These are phyloP conservation scores for Hemibagrus guttatus DNA, from an alignment of 2,797 vertebrate species.

Conservation along the genomic window DNA sequence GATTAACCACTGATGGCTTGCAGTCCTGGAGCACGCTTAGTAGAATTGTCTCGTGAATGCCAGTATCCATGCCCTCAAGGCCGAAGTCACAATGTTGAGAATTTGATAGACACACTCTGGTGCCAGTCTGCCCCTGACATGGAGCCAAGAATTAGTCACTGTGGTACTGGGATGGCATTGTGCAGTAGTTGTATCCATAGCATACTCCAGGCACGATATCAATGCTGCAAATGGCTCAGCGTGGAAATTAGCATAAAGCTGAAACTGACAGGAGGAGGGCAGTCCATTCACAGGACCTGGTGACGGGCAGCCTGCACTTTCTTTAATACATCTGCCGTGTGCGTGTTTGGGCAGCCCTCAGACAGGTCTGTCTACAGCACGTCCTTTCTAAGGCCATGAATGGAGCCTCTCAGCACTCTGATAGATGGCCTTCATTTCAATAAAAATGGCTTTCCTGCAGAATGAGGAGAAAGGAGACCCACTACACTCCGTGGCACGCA, in stretches of 20 bases:
- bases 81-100: background rate
- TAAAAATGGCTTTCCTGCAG: constrained; percentile 72
- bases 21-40: constrained; percentile 13
- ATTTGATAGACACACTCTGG: constrained; percentile 9
- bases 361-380: constrained; percentile 76
- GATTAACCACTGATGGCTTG: constrained; percentile 30
- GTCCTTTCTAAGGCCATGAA: constrained; percentile 77
- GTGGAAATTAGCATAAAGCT: constrained; percentile 74
- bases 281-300: constrained; percentile 53
- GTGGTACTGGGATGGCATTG: constrained; percentile 45
- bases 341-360: constrained; percentile 75
- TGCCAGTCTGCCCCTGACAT: constrained; percentile 36
- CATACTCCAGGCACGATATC: constrained; percentile 41
- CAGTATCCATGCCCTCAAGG: background rate
- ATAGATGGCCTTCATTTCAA: constrained; percentile 82
- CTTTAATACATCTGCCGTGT: constrained; percentile 84
- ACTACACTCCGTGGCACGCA: constrained; percentile 61
- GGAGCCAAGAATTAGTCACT: constrained; percentile 44
- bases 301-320: constrained; percentile 53
- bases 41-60: constrained; percentile 2
- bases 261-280: constrained; percentile 50
- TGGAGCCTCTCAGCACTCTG: constrained; percentile 72
- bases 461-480: constrained; percentile 70
- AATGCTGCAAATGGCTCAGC: constrained; percentile 57
- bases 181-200: constrained; percentile 53